Evolutionary conservation across 2,113 vertebrate species (phyloP), one percentile per base, ranked within the genome.

Genomic region (Cyanistes caeruleus): DNA sequence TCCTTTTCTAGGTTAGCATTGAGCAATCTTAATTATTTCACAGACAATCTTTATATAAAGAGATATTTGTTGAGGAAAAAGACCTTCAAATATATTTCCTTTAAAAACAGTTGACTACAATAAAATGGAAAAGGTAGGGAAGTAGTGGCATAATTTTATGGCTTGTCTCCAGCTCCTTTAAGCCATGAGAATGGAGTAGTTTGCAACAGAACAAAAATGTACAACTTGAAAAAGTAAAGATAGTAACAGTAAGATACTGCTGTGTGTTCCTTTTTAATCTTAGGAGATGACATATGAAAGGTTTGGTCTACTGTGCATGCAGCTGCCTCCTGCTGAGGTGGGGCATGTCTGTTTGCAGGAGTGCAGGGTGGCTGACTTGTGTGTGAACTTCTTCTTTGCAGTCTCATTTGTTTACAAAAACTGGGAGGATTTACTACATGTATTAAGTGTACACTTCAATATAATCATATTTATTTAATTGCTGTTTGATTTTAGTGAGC

Each of bases 1-100:
- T 96, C 64, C 41, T 74, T 90, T 95, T 88, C 84, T 97, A 84
- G 92, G 92, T 96, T 94, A 90, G 20, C 46, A 73, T 90, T 96
- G 60, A 93, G 90, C 93, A 96, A 94, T 87, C 73, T 82, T 76
- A 87, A 83, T 90, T 94, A 80, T 96, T 94, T 94, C 84, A 87
- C 90, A 85, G 52, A n/a, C 31, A 48, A 33, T 53, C 82, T 90
- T 86, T 76, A 28, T 68, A 53, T 70, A 67, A 75, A 41, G 44
- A 90, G 53, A 16, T 84, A n/a, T 51, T 95, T 96, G 77, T 79
- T 94, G 60, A 91, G 68, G 49, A 43, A 94, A 93, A 94, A 77
- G 11, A 51, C n/a, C 91, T 89, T 37, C 46, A 91, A 92, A 76
- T 44, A 4, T 28, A 82, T 96, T 92, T 82, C 14, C 25, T 89